These are phyloP conservation scores for Pelecanus crispus DNA, from an alignment of 2,113 vertebrate genomes.

Conservation along the genomic window DNA sequence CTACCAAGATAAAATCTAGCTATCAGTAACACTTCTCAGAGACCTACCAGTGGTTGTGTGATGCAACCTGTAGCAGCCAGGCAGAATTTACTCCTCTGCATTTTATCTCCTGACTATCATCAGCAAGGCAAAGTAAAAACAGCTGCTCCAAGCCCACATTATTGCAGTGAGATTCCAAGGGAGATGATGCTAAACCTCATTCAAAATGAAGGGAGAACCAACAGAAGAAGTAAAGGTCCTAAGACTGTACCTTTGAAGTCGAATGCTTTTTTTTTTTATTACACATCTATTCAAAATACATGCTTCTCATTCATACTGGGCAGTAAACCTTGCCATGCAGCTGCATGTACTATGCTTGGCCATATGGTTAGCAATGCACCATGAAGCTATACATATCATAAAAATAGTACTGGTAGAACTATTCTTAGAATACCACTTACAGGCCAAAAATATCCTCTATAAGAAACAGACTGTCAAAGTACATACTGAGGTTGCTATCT, in stretches of 20 bases:
- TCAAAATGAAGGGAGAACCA: not conserved
- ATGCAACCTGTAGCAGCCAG: constrained; percentile 8
- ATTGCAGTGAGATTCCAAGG: not conserved
- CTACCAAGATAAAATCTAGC: not conserved
- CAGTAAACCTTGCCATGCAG: not conserved
- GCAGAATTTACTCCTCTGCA: constrained; percentile 10
- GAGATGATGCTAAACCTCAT: not conserved
- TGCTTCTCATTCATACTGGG: not conserved
- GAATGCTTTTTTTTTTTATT: not conserved
- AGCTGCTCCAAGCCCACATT: constrained; percentile 31
- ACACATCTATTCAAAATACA: not conserved
- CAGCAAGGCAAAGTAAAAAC: constrained; percentile 15
- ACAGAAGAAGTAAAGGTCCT: not conserved
- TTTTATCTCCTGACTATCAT: constrained; percentile 29
- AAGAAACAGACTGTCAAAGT: constrained; percentile 1
- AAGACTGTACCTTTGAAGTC: not conserved
- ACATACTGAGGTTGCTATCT: constrained; percentile 19
- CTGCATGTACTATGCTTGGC: not conserved
- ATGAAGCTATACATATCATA: not conserved
- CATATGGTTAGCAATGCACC: not conserved
- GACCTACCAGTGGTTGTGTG: not conserved
- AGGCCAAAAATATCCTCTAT: constrained; percentile 6
- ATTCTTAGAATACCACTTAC: not conserved
- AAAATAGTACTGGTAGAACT: constrained; percentile 17
- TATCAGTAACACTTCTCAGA: not conserved